phyloP scores from a whole-genome alignment of 2,113 vertebrate genomes.

The Thermophis baileyi region DNA sequence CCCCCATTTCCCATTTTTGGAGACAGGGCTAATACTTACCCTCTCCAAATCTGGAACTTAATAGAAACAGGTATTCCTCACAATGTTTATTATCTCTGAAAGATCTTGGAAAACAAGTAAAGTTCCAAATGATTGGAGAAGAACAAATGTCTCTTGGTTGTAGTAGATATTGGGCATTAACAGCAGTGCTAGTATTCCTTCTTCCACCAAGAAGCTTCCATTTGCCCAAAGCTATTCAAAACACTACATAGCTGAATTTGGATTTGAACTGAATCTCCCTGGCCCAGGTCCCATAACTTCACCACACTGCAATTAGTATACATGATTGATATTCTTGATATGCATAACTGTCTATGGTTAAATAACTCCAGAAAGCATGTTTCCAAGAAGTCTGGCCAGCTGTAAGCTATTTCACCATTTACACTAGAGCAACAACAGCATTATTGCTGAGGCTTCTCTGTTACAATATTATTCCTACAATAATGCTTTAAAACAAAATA shows the following conservation, averaged over 20 bases:
- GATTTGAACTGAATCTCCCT: not conserved
- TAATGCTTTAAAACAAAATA: conserved; percentile 15
- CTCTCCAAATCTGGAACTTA: not conserved
- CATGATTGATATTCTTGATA: not conserved
- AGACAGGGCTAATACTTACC: not conserved
- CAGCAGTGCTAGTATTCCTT: not conserved
- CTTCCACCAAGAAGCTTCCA: not conserved
- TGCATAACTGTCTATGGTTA: not conserved
- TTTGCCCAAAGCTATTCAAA: not conserved
- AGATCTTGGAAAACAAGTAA: not conserved
- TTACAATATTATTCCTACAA: conserved; percentile 1
- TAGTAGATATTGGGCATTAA: not conserved
- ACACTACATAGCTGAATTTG: not conserved
- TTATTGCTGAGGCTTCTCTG: not conserved
- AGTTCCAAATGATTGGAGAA: not conserved
- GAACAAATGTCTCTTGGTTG: not conserved
- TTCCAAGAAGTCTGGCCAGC: conserved; percentile 13
- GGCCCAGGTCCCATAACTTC: not conserved
- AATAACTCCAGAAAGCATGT: not conserved
- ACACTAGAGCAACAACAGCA: not conserved
- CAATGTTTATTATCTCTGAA: not conserved
- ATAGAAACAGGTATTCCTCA: not conserved
- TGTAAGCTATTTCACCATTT: not conserved
- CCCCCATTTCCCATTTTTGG: not conserved
- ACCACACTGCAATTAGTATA: not conserved